Evolutionary conservation across 1,140 invertebrate species (phyloP).

Genomic region (Heliconius eleuchia): DNA sequence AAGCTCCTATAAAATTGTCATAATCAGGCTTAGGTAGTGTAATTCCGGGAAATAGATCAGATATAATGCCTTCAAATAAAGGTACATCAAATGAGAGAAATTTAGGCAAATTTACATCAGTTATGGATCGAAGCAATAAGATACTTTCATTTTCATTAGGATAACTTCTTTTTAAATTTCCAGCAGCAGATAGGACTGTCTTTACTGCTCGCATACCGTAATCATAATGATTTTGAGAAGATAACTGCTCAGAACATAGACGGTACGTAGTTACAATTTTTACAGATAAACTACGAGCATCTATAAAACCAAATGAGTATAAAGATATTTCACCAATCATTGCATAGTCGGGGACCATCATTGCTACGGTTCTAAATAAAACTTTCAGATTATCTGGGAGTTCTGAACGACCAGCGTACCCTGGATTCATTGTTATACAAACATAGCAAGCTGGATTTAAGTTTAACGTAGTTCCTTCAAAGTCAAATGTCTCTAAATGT

Average conservation of each 20-base stretch:
- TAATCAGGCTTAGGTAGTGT: constrained; percentile 89
- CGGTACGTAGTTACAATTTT: constrained; percentile 97
- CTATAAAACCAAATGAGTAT: constrained; percentile 96
- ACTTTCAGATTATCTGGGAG: constrained; percentile 94
- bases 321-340: constrained; percentile 96
- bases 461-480: constrained; percentile 94
- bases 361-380: constrained; percentile 93
- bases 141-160: constrained; percentile 91
- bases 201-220: constrained; percentile 93
- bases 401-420: constrained; percentile 93
- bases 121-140: constrained; percentile 90
- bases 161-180: constrained; percentile 91
- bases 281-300: constrained; percentile 91
- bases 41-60: constrained; percentile 94
- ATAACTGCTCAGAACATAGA: constrained; percentile 94
- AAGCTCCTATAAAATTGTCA: constrained; percentile 83
- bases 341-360: constrained; percentile 97
- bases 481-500: constrained; percentile 87
- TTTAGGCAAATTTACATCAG: constrained; percentile 96
- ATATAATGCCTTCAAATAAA: constrained; percentile 95
- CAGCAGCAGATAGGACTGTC: constrained; percentile 89
- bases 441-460: constrained; percentile 93
- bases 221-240: constrained; percentile 96
- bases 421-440: constrained; percentile 96
- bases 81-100: constrained; percentile 94